These are phyloP conservation scores for Hylaeus volcanicus DNA, from an alignment of 1,140 invertebrate species.

Conservation along the genomic window DNA sequence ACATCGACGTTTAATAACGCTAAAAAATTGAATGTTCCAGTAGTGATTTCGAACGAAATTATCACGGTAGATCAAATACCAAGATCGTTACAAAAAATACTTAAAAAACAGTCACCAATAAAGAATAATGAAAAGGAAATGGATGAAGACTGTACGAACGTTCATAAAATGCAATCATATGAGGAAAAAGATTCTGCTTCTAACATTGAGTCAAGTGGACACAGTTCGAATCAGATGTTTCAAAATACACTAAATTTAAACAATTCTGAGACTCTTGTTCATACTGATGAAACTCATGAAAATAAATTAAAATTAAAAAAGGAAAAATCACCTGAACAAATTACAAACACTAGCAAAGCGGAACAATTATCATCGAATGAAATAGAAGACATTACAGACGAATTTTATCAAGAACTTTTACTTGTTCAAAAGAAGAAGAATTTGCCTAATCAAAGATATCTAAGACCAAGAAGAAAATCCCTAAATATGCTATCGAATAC, in stretches of 20 bases:
- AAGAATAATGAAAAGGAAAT: constrained; percentile 4
- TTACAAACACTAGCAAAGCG: not conserved
- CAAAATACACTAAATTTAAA: not conserved
- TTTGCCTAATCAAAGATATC: constrained; percentile 23
- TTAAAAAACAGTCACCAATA: constrained; percentile 51
- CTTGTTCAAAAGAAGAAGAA: constrained; percentile 40
- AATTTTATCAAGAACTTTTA: constrained; percentile 49
- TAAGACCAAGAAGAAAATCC: constrained; percentile 24
- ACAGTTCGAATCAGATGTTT: not conserved
- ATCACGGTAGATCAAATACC: constrained; percentile 72
- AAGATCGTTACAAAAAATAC: constrained; percentile 55
- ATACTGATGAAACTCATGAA: not conserved
- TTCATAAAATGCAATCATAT: not conserved
- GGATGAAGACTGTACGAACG: not conserved
- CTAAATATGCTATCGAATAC: constrained; percentile 2
- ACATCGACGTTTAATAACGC: not conserved
- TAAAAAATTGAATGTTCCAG: constrained; percentile 51
- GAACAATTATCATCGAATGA: constrained; percentile 17
- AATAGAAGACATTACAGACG: constrained; percentile 49
- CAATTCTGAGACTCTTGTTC: not conserved
- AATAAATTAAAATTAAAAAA: not conserved
- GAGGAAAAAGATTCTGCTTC: not conserved
- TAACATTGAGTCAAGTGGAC: not conserved
- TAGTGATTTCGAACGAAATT: constrained; percentile 72
- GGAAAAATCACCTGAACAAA: not conserved